These are phyloP conservation scores for Trichacis sp. DNA, from an alignment of 2,888 invertebrate species.

Conservation along the genomic window DNA sequence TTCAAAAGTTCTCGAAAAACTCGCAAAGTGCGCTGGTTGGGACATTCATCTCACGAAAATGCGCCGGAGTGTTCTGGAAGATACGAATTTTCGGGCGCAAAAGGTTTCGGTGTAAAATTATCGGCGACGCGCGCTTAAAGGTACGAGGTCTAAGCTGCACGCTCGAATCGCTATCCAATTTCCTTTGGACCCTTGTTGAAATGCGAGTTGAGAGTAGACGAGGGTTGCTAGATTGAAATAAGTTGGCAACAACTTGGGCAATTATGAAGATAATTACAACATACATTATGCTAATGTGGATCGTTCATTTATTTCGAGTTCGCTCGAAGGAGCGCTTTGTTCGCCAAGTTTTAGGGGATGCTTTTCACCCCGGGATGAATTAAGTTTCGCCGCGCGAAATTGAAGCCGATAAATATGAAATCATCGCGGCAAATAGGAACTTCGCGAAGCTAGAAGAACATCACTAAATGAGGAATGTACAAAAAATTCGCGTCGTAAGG, in stretches of 20 bases:
- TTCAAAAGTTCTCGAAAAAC: no score
- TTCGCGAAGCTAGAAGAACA: no score
- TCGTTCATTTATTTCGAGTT: constrained; percentile 54
- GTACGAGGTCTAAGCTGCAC: constrained; percentile 33
- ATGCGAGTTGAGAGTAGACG: constrained; percentile 40
- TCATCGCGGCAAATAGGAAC: no score
- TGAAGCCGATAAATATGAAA: constrained; percentile 1
- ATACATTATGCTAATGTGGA: constrained; percentile 63
- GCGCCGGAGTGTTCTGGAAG: no score
- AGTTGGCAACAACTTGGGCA: constrained; percentile 63
- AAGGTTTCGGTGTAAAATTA: constrained; percentile 34
- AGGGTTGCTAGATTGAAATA: constrained; percentile 53
- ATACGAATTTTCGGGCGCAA: no score
- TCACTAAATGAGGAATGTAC: no score
- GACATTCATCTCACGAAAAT: no score
- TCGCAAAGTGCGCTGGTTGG: no score
- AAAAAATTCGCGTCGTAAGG: no score
- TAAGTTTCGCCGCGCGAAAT: constrained; percentile 29
- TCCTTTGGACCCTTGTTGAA: constrained; percentile 43
- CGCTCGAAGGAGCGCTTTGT: constrained; percentile 49
- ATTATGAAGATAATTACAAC: constrained; percentile 64
- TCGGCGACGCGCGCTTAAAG: constrained; percentile 37
- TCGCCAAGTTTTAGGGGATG: constrained; percentile 52
- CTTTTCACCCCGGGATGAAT: constrained; percentile 46
- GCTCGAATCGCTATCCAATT: constrained; percentile 42